Percentiles rank a stretch among this genome's conserved stretches.
These are phyloP conservation scores for Tetramorium bicarinatum DNA, from an alignment of 2,888 invertebrate species.

Conservation along the genomic window DNA sequence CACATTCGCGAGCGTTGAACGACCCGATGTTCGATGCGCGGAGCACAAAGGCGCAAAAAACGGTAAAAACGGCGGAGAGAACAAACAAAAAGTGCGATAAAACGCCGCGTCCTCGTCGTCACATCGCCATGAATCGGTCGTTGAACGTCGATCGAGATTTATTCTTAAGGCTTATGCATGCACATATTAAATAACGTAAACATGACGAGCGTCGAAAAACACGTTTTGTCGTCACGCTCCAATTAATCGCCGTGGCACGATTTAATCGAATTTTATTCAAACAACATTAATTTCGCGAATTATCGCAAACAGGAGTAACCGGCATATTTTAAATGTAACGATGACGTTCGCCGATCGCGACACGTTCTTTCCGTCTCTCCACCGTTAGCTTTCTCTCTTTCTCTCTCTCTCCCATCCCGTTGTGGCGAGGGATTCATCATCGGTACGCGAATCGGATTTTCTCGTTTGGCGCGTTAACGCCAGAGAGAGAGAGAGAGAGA, in stretches of 20 bases:
- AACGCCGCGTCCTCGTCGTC: neutral
- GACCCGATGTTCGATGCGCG: neutral
- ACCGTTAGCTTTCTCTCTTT: no score
- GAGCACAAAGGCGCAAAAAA: conserved; percentile 14
- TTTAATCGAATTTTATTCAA: conserved; percentile 27
- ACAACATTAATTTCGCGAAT: conserved; percentile 30
- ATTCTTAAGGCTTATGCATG: conserved; percentile 21
- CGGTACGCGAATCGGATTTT: neutral
- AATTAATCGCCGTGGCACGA: conserved; percentile 20
- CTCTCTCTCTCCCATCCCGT: neutral
- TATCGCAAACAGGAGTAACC: conserved; percentile 14
- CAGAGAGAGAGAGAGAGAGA: neutral
- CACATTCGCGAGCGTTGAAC: neutral
- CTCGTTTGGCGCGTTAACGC: neutral
- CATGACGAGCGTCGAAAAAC: conserved; percentile 41
- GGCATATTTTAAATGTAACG: neutral
- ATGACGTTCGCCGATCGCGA: neutral
- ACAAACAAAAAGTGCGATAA: conserved; percentile 30
- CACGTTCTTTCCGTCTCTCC: neutral
- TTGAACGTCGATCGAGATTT: conserved; percentile 50
- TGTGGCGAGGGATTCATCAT: neutral
- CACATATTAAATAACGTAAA: conserved; percentile 44
- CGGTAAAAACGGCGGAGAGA: conserved; percentile 22
- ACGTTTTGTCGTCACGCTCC: conserved; percentile 33
- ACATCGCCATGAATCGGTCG: conserved; percentile 36